Conservation (phyloP, 2,113 vertebrate species). For the Poecile atricapillus region DNA sequence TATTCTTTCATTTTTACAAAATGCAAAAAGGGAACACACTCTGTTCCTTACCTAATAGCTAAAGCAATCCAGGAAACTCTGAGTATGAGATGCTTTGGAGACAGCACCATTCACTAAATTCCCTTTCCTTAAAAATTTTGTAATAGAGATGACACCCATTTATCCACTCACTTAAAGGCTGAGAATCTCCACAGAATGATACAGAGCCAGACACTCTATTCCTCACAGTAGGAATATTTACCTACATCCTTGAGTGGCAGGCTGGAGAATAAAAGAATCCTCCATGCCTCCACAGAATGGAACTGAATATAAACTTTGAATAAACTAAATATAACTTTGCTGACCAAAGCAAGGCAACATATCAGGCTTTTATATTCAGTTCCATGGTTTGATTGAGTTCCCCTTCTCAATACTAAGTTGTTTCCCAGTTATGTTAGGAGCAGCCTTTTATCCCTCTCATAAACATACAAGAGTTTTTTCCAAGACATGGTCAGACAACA, state of each 20-base stretch:
- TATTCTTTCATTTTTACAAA: neutral
- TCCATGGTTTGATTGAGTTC: neutral
- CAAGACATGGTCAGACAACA: neutral
- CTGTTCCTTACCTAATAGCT: neutral
- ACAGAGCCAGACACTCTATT: neutral
- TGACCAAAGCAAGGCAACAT: neutral
- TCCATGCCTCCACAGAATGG: neutral
- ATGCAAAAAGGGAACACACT: neutral
- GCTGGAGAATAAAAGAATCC: neutral
- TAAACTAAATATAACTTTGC: neutral
- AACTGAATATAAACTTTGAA: neutral
- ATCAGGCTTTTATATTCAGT: too few relatives aligned
- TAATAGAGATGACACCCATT: neutral
- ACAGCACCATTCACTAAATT: neutral
- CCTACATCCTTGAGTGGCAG: neutral
- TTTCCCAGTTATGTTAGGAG: neutral
- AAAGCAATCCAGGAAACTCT: neutral
- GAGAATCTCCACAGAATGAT: neutral
- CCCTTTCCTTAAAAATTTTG: neutral
- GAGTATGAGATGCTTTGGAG: neutral
- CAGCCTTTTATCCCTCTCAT: neutral
- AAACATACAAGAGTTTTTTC: neutral
- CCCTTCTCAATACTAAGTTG: neutral
- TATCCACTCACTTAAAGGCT: neutral
- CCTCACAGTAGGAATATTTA: neutral